Evolutionary conservation across 1,140 invertebrate genomes (phyloP).

Genomic region (Amyelois transitella): DNA sequence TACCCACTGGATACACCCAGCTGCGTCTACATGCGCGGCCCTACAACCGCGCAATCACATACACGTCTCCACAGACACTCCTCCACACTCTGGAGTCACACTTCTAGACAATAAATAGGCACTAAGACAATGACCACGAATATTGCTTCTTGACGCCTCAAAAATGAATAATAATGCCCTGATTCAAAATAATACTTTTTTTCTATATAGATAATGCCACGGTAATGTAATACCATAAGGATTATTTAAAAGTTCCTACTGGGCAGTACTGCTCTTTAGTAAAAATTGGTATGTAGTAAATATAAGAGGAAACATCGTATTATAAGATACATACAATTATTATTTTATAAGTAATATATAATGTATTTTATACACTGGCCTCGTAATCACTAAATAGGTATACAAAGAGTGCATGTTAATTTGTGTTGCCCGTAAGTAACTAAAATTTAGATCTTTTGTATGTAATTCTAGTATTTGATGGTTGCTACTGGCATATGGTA

Average conservation of each 20-base stretch:
- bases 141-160: constrained; percentile 2
- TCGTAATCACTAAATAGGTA: constrained; percentile 3
- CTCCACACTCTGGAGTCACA: neutral
- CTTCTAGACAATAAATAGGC: constrained; percentile 27
- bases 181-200: constrained; percentile 13
- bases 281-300: neutral
- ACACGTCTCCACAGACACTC: neutral
- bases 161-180: constrained; percentile 11
- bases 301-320: neutral
- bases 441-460: neutral
- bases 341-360: neutral
- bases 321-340: neutral
- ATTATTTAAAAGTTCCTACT: neutral
- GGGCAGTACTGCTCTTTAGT: neutral
- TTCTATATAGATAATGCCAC: no score
- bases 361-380: constrained; percentile 3
- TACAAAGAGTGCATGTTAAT: neutral
- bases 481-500: neutral
- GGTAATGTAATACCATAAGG: neutral
- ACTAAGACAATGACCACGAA: constrained; percentile 23
- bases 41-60: constrained; percentile 6
- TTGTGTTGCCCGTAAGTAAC: neutral
- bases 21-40: neutral
- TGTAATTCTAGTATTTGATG: neutral
- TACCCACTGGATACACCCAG: neutral